phyloP scores from a whole-genome alignment of 1,140 invertebrate genomes.

The Anastatus disparis region DNA sequence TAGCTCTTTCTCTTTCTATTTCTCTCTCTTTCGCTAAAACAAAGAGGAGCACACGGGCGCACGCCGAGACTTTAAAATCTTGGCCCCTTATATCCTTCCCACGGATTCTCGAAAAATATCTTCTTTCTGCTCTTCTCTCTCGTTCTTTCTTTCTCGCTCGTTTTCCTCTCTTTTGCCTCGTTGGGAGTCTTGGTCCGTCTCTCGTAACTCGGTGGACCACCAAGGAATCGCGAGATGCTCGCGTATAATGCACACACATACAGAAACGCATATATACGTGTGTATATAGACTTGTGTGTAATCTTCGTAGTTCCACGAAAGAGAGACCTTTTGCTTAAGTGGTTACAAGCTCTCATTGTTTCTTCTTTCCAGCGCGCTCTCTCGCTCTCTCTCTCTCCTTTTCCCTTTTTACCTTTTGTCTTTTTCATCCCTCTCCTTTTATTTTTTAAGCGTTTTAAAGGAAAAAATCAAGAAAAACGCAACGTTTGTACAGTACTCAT shows the following conservation, averaged over 20 bases:
- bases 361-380: background rate
- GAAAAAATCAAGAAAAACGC: too few species aligned
- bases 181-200: constrained; percentile 22
- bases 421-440: background rate
- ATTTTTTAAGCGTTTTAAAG: too few species aligned
- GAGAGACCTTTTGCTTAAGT: constrained; percentile 23
- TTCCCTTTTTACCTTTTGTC: too few species aligned
- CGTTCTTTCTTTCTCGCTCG: background rate
- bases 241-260: constrained; percentile 6
- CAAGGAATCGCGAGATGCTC: constrained; percentile 23
- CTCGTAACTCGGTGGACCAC: constrained; percentile 35
- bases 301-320: constrained; percentile 36
- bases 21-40: constrained; percentile 22
- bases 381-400: background rate
- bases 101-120: constrained; percentile 42
- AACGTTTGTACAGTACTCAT: too few species aligned
- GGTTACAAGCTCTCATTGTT: constrained; percentile 26
- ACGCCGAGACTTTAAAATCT: too few species aligned
- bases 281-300: background rate
- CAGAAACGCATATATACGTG: background rate
- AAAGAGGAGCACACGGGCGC: constrained; percentile 28
- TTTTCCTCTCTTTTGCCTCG: constrained; percentile 27
- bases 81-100: constrained; percentile 32
- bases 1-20: background rate
- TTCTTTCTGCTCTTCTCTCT: constrained; percentile 26